phyloP scores from a whole-genome alignment of 2,888 invertebrate species.

The Catocala sponsa region DNA sequence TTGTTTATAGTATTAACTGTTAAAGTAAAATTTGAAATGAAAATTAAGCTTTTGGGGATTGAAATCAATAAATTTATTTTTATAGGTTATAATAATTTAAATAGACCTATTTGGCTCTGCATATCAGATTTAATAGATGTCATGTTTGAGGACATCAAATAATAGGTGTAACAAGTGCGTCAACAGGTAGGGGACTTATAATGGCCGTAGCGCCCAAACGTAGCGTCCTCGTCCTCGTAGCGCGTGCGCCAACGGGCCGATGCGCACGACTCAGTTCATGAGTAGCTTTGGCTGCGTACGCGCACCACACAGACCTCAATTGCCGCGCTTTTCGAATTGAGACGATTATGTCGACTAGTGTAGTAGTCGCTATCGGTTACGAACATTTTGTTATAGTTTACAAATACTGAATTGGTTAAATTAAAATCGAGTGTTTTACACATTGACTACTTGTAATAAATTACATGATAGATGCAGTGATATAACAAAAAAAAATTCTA shows the following conservation, averaged over 20 bases:
- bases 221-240: constrained; percentile 69
- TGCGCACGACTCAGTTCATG: constrained; percentile 69
- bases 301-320: constrained; percentile 61
- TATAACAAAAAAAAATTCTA: constrained; percentile 46
- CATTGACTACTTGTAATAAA: constrained; percentile 4
- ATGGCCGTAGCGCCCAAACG: constrained; percentile 78
- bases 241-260: constrained; percentile 63
- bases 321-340: constrained; percentile 55
- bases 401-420: constrained; percentile 12
- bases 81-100: too few relatives aligned
- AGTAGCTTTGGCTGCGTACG: constrained; percentile 79
- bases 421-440: constrained; percentile 17
- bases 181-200: constrained; percentile 67
- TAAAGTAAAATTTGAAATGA: too few relatives aligned
- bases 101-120: not conserved
- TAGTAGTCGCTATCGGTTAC: constrained; percentile 42
- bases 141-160: constrained; percentile 28
- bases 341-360: constrained; percentile 64
- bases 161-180: constrained; percentile 54
- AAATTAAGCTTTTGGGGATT: too few relatives aligned
- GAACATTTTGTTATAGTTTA: constrained; percentile 32
- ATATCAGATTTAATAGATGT: not conserved
- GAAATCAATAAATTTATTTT: too few relatives aligned
- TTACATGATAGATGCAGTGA: constrained; percentile 38
- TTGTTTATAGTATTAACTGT: too few relatives aligned